Conservation (phyloP, 1,140 invertebrate species). For the Drosophila burlai region DNA sequence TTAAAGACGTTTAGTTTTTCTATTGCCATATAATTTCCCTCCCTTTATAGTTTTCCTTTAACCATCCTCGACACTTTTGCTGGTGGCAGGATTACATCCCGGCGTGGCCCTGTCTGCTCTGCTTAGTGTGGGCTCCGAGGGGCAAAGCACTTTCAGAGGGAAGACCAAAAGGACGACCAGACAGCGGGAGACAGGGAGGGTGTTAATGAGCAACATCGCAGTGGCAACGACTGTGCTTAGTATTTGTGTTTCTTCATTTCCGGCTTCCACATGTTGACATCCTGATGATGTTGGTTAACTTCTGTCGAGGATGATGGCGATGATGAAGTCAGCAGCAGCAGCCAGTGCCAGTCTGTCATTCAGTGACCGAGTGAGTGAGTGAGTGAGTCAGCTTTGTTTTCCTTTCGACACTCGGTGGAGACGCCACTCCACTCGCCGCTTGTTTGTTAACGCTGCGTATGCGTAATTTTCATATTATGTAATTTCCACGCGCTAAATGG, state of each 20-base stretch:
- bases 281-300: constrained; percentile 66
- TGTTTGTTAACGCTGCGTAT: constrained; percentile 66
- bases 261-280: constrained; percentile 82
- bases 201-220: constrained; percentile 78
- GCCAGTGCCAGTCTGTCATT: constrained; percentile 31
- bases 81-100: constrained; percentile 27
- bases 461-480: constrained; percentile 81
- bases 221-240: constrained; percentile 77
- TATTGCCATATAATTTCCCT: not conserved
- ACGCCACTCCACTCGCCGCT: constrained; percentile 24
- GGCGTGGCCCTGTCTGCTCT: constrained; percentile 38
- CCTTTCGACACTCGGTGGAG: constrained; percentile 6
- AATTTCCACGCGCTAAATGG: constrained; percentile 75
- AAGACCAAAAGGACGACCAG: not conserved
- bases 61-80: constrained; percentile 39
- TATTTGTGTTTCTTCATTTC: constrained; percentile 82
- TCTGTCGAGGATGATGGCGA: constrained; percentile 56
- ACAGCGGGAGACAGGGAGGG: constrained; percentile 19
- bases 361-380: constrained; percentile 41
- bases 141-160: not conserved
- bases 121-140: constrained; percentile 1
- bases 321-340: constrained; percentile 70
- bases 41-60: not conserved
- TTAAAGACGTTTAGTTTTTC: not conserved
- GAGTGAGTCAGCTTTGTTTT: constrained; percentile 63